These are phyloP conservation scores for Limnephilus auricula DNA, from an alignment of 2,888 invertebrate genomes.

Conservation along the genomic window DNA sequence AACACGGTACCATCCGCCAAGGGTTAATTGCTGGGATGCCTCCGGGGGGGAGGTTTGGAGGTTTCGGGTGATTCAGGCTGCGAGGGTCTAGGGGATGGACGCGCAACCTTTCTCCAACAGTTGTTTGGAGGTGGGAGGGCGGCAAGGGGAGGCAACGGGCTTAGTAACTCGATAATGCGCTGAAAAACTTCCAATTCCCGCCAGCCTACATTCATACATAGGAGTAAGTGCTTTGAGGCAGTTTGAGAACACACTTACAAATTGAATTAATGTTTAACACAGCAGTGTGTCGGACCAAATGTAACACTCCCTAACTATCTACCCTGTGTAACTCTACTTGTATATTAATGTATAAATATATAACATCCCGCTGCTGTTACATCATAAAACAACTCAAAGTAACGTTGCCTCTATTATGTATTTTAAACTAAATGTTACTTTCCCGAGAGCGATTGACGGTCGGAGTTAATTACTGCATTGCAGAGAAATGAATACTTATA, in stretches of 20 bases:
- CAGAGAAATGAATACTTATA: constrained; percentile 33
- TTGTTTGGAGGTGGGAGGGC: not conserved
- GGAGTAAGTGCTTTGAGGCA: constrained; percentile 44
- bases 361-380: not conserved
- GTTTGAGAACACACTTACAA: constrained; percentile 45
- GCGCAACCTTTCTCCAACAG: constrained; percentile 15
- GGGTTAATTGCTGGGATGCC: constrained; percentile 50
- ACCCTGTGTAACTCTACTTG: not conserved
- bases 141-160: constrained; percentile 13
- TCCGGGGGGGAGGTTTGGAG: constrained; percentile 33
- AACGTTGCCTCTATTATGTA: not conserved
- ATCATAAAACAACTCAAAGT: not conserved
- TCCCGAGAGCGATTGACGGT: constrained; percentile 18
- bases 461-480: constrained; percentile 39
- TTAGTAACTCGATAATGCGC: constrained; percentile 46
- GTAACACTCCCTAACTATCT: constrained; percentile 2
- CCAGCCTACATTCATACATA: constrained; percentile 30
- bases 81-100: constrained; percentile 17
- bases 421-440: not conserved
- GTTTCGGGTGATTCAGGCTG: not conserved
- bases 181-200: constrained; percentile 43
- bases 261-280: constrained; percentile 42
- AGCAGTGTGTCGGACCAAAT: constrained; percentile 6
- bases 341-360: not conserved
- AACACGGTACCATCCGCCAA: constrained; percentile 55